Percentiles rank a stretch among this genome's conserved stretches.
Conservation (phyloP, 1,140 invertebrate species). For the Bombus picipes region DNA sequence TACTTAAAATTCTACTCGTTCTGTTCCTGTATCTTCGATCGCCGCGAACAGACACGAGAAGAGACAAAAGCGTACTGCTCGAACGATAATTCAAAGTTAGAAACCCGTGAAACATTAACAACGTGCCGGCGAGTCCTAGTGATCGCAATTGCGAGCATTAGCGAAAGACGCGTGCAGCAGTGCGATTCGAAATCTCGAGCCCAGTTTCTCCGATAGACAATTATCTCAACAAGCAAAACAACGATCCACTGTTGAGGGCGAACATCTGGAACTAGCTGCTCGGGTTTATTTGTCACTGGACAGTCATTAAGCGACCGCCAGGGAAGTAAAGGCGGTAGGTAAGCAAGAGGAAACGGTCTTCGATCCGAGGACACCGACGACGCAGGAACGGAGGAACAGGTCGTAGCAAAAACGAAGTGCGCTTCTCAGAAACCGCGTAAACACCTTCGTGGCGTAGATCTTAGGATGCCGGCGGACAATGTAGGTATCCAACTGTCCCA, state of each 20-base stretch:
- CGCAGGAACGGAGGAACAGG: conserved; percentile 52
- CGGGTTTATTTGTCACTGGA: conserved; percentile 74
- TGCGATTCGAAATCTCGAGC: background rate
- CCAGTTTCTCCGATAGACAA: conserved; percentile 67
- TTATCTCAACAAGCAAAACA: conserved; percentile 72
- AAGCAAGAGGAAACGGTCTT: conserved; percentile 62
- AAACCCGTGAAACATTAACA: too few relatives aligned
- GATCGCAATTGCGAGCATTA: too few relatives aligned
- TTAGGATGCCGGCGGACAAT: conserved; percentile 66
- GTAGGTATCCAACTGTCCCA: conserved; percentile 61
- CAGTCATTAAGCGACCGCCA: conserved; percentile 68
- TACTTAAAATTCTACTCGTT: too few relatives aligned
- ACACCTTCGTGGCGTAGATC: conserved; percentile 69
- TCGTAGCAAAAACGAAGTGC: conserved; percentile 68
- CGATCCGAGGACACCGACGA: conserved; percentile 41
- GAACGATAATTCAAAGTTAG: too few relatives aligned
- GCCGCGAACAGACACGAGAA: too few relatives aligned
- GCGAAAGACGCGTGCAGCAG: too few relatives aligned
- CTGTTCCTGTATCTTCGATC: too few relatives aligned
- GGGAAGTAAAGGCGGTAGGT: conserved; percentile 58
- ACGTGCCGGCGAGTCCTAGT: too few relatives aligned
- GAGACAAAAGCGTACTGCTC: too few relatives aligned
- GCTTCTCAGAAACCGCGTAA: conserved; percentile 72
- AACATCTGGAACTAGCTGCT: conserved; percentile 60
- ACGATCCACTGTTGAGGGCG: conserved; percentile 47